Percentiles rank a stretch among this genome's conserved stretches.
These are phyloP conservation scores for Rhamnusium bicolor DNA, from an alignment of 2,888 invertebrate species.

Conservation along the genomic window DNA sequence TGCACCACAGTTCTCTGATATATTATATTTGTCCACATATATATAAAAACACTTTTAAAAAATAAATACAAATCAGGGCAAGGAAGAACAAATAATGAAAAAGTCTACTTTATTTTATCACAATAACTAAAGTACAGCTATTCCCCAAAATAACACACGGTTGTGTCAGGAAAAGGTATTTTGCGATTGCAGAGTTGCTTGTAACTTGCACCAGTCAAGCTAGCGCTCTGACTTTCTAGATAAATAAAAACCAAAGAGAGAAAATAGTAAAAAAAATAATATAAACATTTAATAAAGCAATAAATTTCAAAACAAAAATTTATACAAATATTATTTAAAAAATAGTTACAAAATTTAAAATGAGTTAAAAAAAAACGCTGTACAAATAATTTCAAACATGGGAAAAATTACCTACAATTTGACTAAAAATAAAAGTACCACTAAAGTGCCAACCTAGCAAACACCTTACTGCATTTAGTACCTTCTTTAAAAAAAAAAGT, in stretches of 20 bases:
- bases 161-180: constrained; percentile 25
- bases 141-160: constrained; percentile 33
- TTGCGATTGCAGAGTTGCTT: constrained; percentile 44
- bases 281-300: constrained; percentile 44
- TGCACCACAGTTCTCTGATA: constrained; percentile 31
- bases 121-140: constrained; percentile 43
- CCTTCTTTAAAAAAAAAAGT: constrained; percentile 31
- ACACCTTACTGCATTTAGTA: constrained; percentile 35
- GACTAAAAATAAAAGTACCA: constrained; percentile 30
- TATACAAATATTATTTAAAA: constrained; percentile 39
- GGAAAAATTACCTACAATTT: constrained; percentile 32
- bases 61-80: constrained; percentile 32
- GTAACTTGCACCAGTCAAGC: constrained; percentile 57
- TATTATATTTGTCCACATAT: constrained; percentile 10
- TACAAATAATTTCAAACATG: constrained; percentile 24
- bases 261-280: constrained; percentile 43
- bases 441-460: constrained; percentile 22
- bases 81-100: constrained; percentile 35
- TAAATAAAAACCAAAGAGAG: constrained; percentile 47
- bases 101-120: constrained; percentile 39
- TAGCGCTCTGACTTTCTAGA: constrained; percentile 51
- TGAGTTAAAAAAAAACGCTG: constrained; percentile 20
- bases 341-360: constrained; percentile 15
- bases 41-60: constrained; percentile 1
- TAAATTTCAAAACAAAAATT: constrained; percentile 44